Percentiles rank a stretch among this genome's conserved stretches.
Evolutionary conservation across 2,113 vertebrate genomes (phyloP).

Genomic region (Podiceps cristatus): DNA sequence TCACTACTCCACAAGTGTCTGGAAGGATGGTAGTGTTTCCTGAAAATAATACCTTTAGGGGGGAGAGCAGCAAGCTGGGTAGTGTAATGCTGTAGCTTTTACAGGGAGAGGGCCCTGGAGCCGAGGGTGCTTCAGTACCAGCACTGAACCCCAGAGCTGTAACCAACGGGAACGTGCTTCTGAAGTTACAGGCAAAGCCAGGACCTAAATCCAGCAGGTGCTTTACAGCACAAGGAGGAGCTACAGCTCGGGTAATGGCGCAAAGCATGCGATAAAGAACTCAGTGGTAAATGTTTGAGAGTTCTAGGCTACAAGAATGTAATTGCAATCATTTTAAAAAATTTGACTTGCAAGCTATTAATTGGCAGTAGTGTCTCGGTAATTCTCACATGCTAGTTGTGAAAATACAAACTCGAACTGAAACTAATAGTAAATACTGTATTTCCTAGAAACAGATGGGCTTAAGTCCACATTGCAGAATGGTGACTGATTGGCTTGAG

Average conservation of each 20-base stretch:
- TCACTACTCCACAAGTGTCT: fast-evolving
- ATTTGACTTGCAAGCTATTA: background rate
- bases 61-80: background rate
- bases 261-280: fast-evolving
- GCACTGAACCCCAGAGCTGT: background rate
- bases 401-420: background rate
- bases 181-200: background rate
- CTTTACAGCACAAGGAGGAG: background rate
- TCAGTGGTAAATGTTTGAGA: background rate
- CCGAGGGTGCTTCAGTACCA: fast-evolving
- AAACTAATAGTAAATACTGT: too few species aligned
- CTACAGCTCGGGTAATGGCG: fast-evolving
- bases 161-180: background rate
- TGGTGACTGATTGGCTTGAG: background rate
- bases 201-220: background rate
- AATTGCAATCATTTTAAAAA: background rate
- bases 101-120: fast-evolving
- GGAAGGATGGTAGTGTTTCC: too few species aligned
- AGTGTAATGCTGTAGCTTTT: background rate
- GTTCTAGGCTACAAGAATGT: background rate
- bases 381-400: too few species aligned
- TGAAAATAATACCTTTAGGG: too few species aligned
- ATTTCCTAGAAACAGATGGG: background rate
- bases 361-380: fast-evolving
- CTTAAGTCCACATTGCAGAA: too few species aligned